Base-by-base conservation (phyloP, 2,797 vertebrate genomes). In the Emydoidea blandingii region DNA sequence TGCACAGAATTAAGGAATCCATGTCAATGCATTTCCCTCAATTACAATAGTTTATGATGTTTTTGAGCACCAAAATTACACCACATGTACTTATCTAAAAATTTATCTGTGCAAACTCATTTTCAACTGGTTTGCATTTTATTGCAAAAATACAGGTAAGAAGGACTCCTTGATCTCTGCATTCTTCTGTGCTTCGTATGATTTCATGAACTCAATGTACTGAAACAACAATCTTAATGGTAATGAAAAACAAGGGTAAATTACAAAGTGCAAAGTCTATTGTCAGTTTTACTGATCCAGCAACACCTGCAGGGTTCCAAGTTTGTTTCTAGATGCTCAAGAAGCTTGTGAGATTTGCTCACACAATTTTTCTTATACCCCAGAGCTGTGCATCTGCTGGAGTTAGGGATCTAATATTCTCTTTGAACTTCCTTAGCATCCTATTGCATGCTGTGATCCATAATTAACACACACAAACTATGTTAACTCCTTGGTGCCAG, bases 281-380 rank as follows among this genome's bases (percentile, higher is more conserved):
- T 97, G 97, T 97, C 96, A 96, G 47, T 95, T 97, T 96, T 97
- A 95, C 94, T 96, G 97, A 97, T 97, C 94, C 95, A 92, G 90
- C 96, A 97, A 95, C 95, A 96, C 97, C 97, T 96, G 85, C 95
- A 96, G 97, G 95, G 91, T 95, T 97, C 96, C 94, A 95, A 92
- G 95, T 98, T 97, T 97, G 97, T 97, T 97, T 97, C 96, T 97
- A 87, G 97, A 91, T 96, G 95, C 95, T 97, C 93, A 94, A 96
- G 93, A 97, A 97, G 97, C 96, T 97, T 96, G 95, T 94, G 96
- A 97, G 96, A 97, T 97, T 98, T 97, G 96, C 96, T 97, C 96
- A 96, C 90, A 92, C 92, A 23, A 94, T 97, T 96, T 95, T 95
- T 89, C 91, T 94, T 95, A 94, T 97, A 97, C 95, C 95, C 97